Percentiles rank a stretch among this genome's conserved stretches.
Conservation (phyloP, 2,797 vertebrate genomes). For the Enteromius mattozi region DNA sequence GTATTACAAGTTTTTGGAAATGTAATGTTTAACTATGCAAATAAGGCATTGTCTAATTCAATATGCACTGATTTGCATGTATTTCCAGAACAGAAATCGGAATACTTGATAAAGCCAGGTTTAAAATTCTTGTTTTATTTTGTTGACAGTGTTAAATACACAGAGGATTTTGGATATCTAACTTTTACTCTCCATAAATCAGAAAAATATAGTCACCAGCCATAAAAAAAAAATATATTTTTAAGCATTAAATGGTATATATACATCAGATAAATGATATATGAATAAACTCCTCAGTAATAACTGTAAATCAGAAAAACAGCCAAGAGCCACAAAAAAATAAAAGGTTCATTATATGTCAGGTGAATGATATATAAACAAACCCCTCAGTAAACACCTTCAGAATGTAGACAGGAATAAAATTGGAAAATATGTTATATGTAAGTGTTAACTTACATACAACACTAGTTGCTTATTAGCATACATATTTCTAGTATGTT, state of each 20-base stretch:
- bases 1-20: neutral
- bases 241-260: too few relatives aligned
- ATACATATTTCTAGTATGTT: neutral
- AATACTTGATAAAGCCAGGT: neutral
- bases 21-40: neutral
- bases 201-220: neutral
- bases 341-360: neutral
- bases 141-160: neutral
- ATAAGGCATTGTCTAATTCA: neutral
- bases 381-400: neutral
- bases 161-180: neutral
- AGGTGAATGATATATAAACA: neutral
- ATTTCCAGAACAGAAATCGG: neutral
- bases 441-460: neutral
- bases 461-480: neutral
- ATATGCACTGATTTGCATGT: neutral
- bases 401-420: neutral
- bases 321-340: neutral
- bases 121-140: neutral
- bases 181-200: neutral
- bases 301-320: neutral
- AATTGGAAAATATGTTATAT: neutral
- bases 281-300: too few relatives aligned
- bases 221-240: too few relatives aligned
- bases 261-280: too few relatives aligned